Percentiles rank a stretch among this genome's conserved stretches.
These are phyloP conservation scores for Tiaroga cobitis DNA, from an alignment of 2,797 vertebrate genomes.

Conservation along the genomic window DNA sequence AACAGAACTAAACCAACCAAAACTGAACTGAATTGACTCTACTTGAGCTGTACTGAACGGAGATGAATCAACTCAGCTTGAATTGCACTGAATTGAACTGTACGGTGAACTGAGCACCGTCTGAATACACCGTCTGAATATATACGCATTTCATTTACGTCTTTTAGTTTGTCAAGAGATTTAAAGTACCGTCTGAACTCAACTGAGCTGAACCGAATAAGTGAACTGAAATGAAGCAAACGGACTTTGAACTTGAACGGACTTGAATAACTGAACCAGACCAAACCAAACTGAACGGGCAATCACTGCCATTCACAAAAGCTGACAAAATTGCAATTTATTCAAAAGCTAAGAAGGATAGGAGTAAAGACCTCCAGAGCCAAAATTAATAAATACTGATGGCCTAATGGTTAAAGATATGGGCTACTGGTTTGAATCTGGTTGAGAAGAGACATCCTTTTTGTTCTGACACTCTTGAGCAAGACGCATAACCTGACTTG, in stretches of 20 bases:
- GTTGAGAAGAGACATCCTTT: background rate
- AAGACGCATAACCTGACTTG: background rate
- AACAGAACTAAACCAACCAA: background rate
- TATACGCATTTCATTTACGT: too few species aligned
- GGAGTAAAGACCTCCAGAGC: background rate
- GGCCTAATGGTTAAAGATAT: background rate
- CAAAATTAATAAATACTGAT: background rate
- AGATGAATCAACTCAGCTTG: background rate
- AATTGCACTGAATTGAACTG: background rate
- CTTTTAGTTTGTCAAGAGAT: too few species aligned
- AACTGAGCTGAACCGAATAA: background rate
- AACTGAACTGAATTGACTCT: background rate
- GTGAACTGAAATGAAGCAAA: background rate
- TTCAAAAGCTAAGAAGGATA: background rate
- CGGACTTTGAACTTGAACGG: too few species aligned
- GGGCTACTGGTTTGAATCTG: background rate
- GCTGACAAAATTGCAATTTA: background rate
- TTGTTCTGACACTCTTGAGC: constrained; percentile 7
- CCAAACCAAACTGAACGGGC: background rate
- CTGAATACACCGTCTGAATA: too few species aligned
- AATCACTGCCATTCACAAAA: background rate
- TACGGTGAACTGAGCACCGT: background rate
- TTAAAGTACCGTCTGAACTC: too few species aligned
- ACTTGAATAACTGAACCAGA: background rate
- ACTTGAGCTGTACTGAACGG: too few species aligned